These are phyloP conservation scores for Drosophila melanogaster DNA, from an alignment of 1,140 invertebrate species.

Conservation along the genomic window DNA sequence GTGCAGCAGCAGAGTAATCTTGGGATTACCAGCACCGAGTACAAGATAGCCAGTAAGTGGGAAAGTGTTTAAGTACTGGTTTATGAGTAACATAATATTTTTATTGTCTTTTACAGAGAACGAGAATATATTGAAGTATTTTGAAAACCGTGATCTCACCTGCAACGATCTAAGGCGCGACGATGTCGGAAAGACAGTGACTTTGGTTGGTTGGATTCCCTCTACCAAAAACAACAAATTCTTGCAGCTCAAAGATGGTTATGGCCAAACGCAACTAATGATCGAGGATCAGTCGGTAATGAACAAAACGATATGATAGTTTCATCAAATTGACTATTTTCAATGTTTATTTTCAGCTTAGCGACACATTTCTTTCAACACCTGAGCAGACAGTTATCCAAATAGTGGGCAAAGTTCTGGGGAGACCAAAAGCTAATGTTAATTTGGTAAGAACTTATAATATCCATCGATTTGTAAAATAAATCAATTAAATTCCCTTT, in stretches of 20 bases:
- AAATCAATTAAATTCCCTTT: background rate
- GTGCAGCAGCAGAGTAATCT: constrained; percentile 62
- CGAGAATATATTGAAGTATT: constrained; percentile 84
- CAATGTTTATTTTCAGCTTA: constrained; percentile 39
- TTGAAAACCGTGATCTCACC: constrained; percentile 88
- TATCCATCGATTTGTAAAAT: background rate
- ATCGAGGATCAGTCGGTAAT: constrained; percentile 85
- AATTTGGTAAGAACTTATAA: constrained; percentile 59
- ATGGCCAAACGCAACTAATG: constrained; percentile 90
- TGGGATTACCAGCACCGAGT: constrained; percentile 84
- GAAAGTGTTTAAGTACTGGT: background rate
- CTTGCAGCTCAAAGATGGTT: constrained; percentile 89
- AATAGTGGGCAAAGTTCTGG: constrained; percentile 79
- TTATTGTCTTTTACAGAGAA: constrained; percentile 54
- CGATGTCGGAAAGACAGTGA: constrained; percentile 88
- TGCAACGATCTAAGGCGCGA: constrained; percentile 89
- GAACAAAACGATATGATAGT: too few relatives aligned
- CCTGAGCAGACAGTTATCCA: constrained; percentile 75
- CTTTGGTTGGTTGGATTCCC: constrained; percentile 91
- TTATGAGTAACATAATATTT: too few relatives aligned
- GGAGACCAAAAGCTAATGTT: constrained; percentile 76
- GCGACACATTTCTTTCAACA: constrained; percentile 70
- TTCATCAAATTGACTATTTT: too few relatives aligned
- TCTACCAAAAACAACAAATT: constrained; percentile 88
- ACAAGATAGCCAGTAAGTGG: constrained; percentile 79